A percentile compares a stretch with the other conserved stretches of the same genome.
These are phyloP conservation scores for Synergus gifuensis DNA, from an alignment of 2,888 invertebrate genomes.

Conservation along the genomic window DNA sequence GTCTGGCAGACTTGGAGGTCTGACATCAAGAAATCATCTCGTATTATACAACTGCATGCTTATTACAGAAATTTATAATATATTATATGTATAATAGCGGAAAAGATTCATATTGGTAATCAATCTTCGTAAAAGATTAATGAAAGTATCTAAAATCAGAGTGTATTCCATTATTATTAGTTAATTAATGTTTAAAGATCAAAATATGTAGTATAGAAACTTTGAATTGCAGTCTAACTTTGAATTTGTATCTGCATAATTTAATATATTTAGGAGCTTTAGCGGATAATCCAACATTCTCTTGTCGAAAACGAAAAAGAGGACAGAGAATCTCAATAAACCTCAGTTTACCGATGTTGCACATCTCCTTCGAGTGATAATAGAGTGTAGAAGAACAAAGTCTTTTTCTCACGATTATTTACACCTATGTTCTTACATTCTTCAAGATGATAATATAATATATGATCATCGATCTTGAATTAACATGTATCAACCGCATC, in stretches of 20 bases:
- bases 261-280: no score
- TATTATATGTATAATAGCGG: no score
- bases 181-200: no score
- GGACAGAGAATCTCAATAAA: constrained; percentile 10
- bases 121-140: no score
- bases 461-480: not conserved
- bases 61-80: no score
- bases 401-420: not conserved
- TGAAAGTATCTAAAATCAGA: no score
- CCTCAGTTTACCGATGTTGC: constrained; percentile 18
- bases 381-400: not conserved
- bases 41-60: not conserved
- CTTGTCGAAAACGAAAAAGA: not conserved
- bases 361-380: constrained; percentile 18
- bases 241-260: no score
- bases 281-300: not conserved
- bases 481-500: not conserved
- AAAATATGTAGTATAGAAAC: no score
- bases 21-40: not conserved
- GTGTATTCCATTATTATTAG: no score
- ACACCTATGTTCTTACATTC: not conserved
- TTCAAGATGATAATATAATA: not conserved
- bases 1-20: not conserved
- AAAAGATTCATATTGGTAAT: no score
- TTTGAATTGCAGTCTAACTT: no score